These are phyloP conservation scores for Rhamphomyia laevipes DNA, from an alignment of 2,888 invertebrate genomes.

Conservation along the genomic window DNA sequence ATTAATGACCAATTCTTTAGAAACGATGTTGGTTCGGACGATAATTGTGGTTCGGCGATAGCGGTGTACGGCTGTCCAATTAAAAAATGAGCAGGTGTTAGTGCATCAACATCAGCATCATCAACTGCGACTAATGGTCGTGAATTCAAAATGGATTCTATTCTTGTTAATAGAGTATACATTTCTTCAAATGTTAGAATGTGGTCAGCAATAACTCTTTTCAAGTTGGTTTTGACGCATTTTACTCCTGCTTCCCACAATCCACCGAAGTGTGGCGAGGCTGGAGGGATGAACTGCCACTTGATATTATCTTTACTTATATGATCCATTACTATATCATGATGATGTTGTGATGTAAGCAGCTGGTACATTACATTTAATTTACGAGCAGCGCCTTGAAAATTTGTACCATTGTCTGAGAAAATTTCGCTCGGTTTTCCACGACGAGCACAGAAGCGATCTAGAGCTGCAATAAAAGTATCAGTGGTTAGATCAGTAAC, in stretches of 20 bases:
- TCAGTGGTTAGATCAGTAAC: background rate
- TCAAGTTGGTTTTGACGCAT: background rate
- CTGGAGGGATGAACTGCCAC: background rate
- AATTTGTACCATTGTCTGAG: background rate
- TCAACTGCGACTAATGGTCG: background rate
- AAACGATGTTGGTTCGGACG: too few relatives aligned
- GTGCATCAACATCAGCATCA: too few relatives aligned
- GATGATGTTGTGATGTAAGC: background rate
- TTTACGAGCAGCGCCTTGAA: background rate
- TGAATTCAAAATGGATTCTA: background rate
- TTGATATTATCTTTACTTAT: background rate
- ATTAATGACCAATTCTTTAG: too few relatives aligned
- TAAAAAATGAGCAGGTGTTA: background rate
- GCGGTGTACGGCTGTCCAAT: slow-evolving; percentile 6
- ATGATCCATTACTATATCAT: background rate
- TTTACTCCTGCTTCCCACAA: background rate
- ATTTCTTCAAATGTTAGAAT: background rate
- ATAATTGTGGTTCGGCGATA: slow-evolving; percentile 1
- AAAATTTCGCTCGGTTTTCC: slow-evolving; percentile 1
- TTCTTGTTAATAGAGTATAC: background rate
- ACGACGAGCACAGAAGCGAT: background rate
- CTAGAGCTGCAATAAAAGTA: background rate
- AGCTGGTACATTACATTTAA: background rate
- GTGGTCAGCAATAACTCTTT: background rate
- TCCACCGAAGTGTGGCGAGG: background rate